Evolutionary conservation across 1,140 invertebrate genomes (phyloP), one percentile per base, ranked within the genome.

Genomic region (Drosophila erecta): DNA sequence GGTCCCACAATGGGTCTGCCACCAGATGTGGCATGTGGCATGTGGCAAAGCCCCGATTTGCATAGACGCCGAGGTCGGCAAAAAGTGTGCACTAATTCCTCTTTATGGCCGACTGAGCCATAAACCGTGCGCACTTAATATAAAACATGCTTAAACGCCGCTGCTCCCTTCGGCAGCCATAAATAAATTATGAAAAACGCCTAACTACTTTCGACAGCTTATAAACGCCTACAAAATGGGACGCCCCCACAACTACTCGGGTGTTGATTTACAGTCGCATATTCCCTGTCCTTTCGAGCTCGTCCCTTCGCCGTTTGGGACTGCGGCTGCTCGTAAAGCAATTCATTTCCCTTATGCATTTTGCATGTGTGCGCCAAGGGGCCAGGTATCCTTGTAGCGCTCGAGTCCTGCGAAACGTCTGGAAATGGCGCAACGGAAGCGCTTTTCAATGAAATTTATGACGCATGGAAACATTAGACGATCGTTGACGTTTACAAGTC

Each of bases 111-210:
- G 64, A 62, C 43, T 69, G 59, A 64, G 84, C 79, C 84, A 87
- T 87, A 89, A 86, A 87, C 79, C 83, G 61, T 53, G 84, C 62
- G 83, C 84, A 87, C 84, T 87, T 89, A 87, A 87, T 80, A 89
- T 89, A 79, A 89, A 89, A 89, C 85, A 89, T 71, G 80, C 76
- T 89, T 89, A 84, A 80, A 84, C 69, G 84, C 69, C 46, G 67
- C 67, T 74, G 65, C 72, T 71, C 62, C 37, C 41, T 47, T 50
- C 69, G 79, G 59, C 61, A 61, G 53, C 55, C 84, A 89, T 89
- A 89, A 89, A 89, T 89, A 89, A 90, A 89, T 89, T 89, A 89
- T 89, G 84, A 89, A 89, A 90, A 89, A 90, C 85, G 84, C 84
- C 89, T 89, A 89, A 89, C 84, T 84, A 90, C 84, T 89, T 89